A percentile compares a stretch with the other conserved stretches of the same genome.
Conservation (phyloP, 1,140 invertebrate genomes). For the Pseudomyrmex concolor region DNA sequence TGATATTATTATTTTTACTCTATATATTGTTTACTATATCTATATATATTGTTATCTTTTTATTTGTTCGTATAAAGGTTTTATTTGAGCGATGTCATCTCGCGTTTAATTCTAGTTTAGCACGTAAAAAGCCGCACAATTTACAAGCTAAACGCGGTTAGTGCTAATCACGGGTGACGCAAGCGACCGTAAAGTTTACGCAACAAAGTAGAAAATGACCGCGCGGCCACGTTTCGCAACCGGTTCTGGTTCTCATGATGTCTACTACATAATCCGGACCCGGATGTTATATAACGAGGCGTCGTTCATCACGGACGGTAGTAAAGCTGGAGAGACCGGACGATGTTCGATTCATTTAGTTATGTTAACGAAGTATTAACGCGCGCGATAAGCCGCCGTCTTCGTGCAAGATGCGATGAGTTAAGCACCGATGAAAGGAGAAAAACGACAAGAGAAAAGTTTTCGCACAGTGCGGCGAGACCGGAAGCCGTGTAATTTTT, state of each 20-base stretch:
- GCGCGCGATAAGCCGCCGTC: constrained; percentile 38
- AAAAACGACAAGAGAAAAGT: not conserved
- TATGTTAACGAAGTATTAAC: constrained; percentile 63
- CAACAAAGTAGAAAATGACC: constrained; percentile 20
- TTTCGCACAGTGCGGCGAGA: constrained; percentile 18
- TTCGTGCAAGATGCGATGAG: constrained; percentile 19
- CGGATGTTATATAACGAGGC: not conserved
- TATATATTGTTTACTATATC: too few species aligned
- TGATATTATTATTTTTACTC: too few species aligned
- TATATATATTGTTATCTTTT: not conserved
- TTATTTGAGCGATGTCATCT: not conserved
- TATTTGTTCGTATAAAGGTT: not conserved
- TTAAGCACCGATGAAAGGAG: constrained; percentile 1
- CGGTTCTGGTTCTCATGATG: not conserved
- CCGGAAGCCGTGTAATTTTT: constrained; percentile 53
- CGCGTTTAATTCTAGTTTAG: not conserved
- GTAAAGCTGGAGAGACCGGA: constrained; percentile 20
- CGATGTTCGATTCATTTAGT: constrained; percentile 56
- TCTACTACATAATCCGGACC: not conserved
- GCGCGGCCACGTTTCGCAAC: not conserved
- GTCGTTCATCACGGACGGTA: constrained; percentile 52
- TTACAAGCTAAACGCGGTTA: not conserved
- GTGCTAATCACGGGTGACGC: not conserved
- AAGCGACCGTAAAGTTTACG: not conserved
- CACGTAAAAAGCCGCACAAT: not conserved